Base-by-base conservation (phyloP, 2,797 vertebrate species). In the Buphagus erythrorhynchus region DNA sequence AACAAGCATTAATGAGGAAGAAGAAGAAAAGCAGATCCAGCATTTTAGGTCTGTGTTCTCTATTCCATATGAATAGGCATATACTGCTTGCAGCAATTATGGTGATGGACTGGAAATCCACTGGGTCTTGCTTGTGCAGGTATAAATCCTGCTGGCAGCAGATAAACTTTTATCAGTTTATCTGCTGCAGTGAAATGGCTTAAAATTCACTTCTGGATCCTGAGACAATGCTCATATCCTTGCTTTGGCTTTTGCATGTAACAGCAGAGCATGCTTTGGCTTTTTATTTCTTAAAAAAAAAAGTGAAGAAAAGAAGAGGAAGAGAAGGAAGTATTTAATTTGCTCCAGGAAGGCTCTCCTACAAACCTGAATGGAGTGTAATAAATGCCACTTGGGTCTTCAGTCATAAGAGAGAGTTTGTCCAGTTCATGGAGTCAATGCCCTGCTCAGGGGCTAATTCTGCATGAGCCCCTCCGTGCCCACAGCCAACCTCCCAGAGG, bases 1-100 rank as follows among this genome's bases (percentile, higher is more conserved):
- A 96, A 93, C 67, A 91, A 92, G 78, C 35, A 61, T 38, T 88
- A 76, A 82, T 58, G 68, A 93, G 89, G 74, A 75, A 84, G 79
- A 67, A 86, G 79, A 67, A 88, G 84, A 87, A 79, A 73, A 92
- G 72, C 80, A 89, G 92, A 93, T 88, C 86, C 71, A 75, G 91
- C 67, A 68, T 93, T 95, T 95, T 83, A 85, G 67, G 82, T 72
- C 93, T 20, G 8, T n/a, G n/a, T 66, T 96, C 40, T 36, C 22
- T 65, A 22, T 65, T 91, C 61, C 40, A 49, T 62, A 31, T 86
- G 72, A 88, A 83, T 43, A 93, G 61, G 46, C 61, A 72, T 46
- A n/a, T 40, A 51, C 10, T 55, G 46, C 90, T 91, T 77, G 69
- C 82, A 92, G 61, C 75, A n/a, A 51, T 83, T 82, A 79, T 11